Evolutionary conservation across 2,888 invertebrate genomes (phyloP).

Genomic region (Hipparchia semele): DNA sequence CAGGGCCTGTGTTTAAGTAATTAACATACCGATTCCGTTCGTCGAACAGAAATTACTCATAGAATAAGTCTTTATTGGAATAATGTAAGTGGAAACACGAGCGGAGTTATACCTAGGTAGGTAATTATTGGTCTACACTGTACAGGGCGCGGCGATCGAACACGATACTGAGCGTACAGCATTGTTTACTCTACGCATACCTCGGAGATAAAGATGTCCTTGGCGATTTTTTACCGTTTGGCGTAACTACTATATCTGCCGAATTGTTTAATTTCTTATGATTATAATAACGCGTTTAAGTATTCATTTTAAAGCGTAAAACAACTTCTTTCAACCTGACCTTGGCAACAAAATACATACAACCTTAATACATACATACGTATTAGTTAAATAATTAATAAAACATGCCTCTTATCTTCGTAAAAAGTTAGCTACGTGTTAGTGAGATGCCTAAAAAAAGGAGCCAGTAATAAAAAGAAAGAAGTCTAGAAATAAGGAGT

Average conservation of each 20-base stretch:
- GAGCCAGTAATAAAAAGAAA: no score
- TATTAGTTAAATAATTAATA: not conserved
- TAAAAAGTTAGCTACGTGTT: no score
- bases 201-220: slow-evolving; percentile 80
- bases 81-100: slow-evolving; percentile 29
- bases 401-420: no score
- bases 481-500: no score
- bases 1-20: slow-evolving; percentile 27
- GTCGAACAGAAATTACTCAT: slow-evolving; percentile 28
- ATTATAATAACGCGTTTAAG: not conserved
- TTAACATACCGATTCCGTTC: slow-evolving; percentile 27
- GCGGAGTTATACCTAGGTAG: slow-evolving; percentile 23
- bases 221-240: slow-evolving; percentile 69
- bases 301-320: not conserved
- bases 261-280: slow-evolving; percentile 61
- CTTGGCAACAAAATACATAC: not conserved
- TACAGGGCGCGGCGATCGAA: slow-evolving; percentile 58
- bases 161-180: slow-evolving; percentile 66
- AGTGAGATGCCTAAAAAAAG: no score
- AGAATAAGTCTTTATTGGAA: slow-evolving; percentile 10
- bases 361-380: not conserved
- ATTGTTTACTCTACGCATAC: slow-evolving; percentile 79
- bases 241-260: slow-evolving; percentile 52
- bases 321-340: not conserved
- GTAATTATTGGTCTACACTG: slow-evolving; percentile 42